Conservation (phyloP, 2,113 vertebrate genomes). For the Camelus dromedarius region DNA sequence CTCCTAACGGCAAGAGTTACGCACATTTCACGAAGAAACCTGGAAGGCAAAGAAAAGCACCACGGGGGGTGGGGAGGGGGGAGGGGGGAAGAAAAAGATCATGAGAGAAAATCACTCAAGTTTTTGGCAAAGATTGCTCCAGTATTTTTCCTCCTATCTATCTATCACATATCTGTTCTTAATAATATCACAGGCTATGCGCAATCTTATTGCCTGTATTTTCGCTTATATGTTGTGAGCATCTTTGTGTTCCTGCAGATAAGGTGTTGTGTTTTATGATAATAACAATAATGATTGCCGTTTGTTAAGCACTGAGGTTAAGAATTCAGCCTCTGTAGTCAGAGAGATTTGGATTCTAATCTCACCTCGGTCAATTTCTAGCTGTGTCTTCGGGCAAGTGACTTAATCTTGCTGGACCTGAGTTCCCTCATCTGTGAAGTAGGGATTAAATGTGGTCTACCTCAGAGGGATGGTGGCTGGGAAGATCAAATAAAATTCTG, state of each 20-base stretch:
- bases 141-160: background rate
- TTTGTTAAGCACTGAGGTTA: background rate
- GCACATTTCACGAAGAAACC: background rate
- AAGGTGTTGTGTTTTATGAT: background rate
- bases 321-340: background rate
- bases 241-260: background rate
- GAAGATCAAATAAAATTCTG: background rate
- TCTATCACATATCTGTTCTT: background rate
- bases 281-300: background rate
- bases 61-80: too few relatives aligned
- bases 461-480: background rate
- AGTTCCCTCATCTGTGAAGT: background rate
- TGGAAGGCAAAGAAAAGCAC: constrained; percentile 31
- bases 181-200: background rate
- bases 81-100: background rate
- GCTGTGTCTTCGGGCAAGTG: background rate
- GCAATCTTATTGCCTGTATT: background rate
- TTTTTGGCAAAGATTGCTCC: background rate
- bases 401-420: background rate
- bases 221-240: background rate
- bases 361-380: background rate
- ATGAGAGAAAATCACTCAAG: background rate
- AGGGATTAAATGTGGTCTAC: background rate
- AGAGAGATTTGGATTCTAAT: background rate
- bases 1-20: constrained; percentile 1